These are phyloP conservation scores for Idaea aversata DNA, from an alignment of 2,888 invertebrate genomes.

Conservation along the genomic window DNA sequence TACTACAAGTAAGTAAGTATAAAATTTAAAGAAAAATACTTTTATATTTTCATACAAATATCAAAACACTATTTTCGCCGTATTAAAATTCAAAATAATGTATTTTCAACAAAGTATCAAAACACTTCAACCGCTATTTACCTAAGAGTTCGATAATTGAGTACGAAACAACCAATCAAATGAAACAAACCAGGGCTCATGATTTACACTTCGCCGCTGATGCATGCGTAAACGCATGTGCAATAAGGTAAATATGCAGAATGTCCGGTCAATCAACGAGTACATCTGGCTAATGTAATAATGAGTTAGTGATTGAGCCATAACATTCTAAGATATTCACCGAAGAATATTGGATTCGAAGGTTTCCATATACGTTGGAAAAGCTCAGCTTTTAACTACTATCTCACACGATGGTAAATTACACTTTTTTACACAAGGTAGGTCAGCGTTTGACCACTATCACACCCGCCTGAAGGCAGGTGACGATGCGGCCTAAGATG, in stretches of 20 bases:
- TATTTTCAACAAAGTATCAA: background rate
- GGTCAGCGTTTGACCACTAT: no score
- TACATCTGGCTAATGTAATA: slow-evolving; percentile 34
- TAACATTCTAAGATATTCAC: background rate
- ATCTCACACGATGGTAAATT: no score
- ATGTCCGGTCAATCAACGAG: slow-evolving; percentile 35
- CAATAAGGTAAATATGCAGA: slow-evolving; percentile 30
- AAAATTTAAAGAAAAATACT: no score
- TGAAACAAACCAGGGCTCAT: slow-evolving; percentile 14
- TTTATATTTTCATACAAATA: no score
- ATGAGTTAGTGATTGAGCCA: background rate
- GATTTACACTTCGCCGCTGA: slow-evolving; percentile 30
- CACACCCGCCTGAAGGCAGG: no score
- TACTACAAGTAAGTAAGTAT: no score
- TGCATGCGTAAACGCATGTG: slow-evolving; percentile 28
- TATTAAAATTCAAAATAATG: no score
- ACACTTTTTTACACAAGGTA: no score
- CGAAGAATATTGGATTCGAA: background rate
- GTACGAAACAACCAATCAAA: background rate
- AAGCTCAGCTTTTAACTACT: no score
- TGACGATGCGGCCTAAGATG: no score
- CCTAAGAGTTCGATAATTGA: background rate
- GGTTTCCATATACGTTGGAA: slow-evolving; percentile 2
- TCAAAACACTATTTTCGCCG: background rate
- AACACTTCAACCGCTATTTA: background rate